These are phyloP conservation scores for Alligator sinensis DNA, from an alignment of 2,113 vertebrate species.

Conservation along the genomic window DNA sequence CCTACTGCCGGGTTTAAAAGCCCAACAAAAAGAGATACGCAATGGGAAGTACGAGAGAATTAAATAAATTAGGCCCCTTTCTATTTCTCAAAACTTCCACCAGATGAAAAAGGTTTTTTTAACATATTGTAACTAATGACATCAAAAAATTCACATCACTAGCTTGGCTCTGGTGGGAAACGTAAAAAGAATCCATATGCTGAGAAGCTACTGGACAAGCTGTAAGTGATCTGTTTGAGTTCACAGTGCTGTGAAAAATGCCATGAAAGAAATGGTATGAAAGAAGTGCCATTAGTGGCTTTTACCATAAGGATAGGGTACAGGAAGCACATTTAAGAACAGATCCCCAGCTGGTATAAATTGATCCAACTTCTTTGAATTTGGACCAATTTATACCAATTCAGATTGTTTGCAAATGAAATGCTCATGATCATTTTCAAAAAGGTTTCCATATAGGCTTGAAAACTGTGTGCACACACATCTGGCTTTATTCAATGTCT, in stretches of 20 bases:
- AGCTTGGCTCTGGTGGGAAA: slow-evolving; percentile 1
- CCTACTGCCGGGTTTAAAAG: slow-evolving; percentile 12
- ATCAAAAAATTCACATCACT: slow-evolving; percentile 33
- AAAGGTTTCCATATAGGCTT: background rate
- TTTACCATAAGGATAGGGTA: background rate
- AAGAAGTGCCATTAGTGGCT: background rate
- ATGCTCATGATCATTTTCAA: background rate
- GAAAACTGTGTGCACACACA: background rate
- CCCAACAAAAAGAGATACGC: slow-evolving; percentile 20
- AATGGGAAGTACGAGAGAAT: slow-evolving; percentile 51
- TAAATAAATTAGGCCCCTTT: slow-evolving; percentile 53
- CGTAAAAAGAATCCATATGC: slow-evolving; percentile 45
- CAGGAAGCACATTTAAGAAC: background rate
- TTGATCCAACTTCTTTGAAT: background rate
- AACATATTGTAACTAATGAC: slow-evolving; percentile 52
- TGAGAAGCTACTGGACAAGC: background rate
- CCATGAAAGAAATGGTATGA: background rate
- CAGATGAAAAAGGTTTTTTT: slow-evolving; percentile 69
- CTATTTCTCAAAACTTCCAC: slow-evolving; percentile 36
- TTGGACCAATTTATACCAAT: background rate
- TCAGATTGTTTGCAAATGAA: background rate
- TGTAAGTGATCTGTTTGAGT: background rate
- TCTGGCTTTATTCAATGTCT: background rate
- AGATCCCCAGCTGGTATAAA: background rate
- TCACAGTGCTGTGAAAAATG: background rate